Conservation (phyloP, 1,140 invertebrate species). For the Bombus superbus region DNA sequence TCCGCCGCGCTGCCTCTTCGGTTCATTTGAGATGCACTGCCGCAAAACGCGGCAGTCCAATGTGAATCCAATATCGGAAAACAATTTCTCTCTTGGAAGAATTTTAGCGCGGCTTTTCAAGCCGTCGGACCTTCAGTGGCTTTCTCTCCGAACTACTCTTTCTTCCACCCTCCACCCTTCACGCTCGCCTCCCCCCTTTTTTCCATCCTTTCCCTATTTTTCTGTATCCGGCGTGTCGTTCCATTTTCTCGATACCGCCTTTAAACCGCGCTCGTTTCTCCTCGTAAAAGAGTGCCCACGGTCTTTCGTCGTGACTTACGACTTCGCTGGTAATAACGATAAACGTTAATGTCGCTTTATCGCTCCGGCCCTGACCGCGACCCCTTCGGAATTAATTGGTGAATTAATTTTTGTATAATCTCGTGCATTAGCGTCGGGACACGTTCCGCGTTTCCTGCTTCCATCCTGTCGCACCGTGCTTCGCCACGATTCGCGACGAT, state of each 20-base stretch:
- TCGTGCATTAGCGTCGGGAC: neutral
- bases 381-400: conserved; percentile 59
- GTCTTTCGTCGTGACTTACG: conserved; percentile 65
- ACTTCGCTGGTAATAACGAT: conserved; percentile 64
- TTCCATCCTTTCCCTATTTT: conserved; percentile 40
- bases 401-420: conserved; percentile 63
- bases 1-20: conserved; percentile 46
- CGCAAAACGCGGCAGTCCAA: conserved; percentile 71
- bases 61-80: conserved; percentile 81
- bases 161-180: conserved; percentile 15
- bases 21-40: conserved; percentile 75
- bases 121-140: conserved; percentile 69
- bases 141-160: conserved; percentile 51
- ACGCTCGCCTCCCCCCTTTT: neutral
- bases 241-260: conserved; percentile 67
- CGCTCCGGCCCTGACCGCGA: conserved; percentile 42
- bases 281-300: conserved; percentile 63
- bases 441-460: neutral
- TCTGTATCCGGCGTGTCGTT: conserved; percentile 59
- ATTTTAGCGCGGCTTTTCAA: conserved; percentile 74
- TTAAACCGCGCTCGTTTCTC: conserved; percentile 69
- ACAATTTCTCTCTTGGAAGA: conserved; percentile 78
- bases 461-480: no score
- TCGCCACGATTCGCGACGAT: neutral
- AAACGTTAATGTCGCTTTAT: conserved; percentile 68